phyloP scores from a whole-genome alignment of 2,888 invertebrate species.

The Epinotia bilunana region DNA sequence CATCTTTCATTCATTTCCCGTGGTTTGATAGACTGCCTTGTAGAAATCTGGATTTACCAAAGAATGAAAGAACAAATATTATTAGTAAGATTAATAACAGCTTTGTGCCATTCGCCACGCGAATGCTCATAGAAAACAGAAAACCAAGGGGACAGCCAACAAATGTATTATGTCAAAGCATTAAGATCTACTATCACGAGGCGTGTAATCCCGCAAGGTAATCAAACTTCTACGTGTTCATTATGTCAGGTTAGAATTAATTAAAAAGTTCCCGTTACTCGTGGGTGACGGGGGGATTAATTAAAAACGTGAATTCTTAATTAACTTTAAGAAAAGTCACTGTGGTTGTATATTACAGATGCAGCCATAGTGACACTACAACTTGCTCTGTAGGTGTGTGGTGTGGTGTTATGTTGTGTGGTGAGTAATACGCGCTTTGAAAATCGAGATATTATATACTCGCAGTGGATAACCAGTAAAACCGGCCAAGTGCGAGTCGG shows the following conservation, averaged over 20 bases:
- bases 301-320: slow-evolving; percentile 26
- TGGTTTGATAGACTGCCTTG: too few species aligned
- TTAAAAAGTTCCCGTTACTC: slow-evolving; percentile 24
- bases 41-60: too few species aligned
- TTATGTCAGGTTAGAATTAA: slow-evolving; percentile 23
- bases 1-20: too few species aligned
- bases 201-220: slow-evolving; percentile 13
- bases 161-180: not conserved
- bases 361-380: too few species aligned
- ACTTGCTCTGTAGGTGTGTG: too few species aligned
- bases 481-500: too few species aligned
- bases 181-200: not conserved
- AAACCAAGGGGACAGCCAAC: not conserved
- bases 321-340: not conserved
- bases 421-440: too few species aligned
- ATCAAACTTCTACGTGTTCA: slow-evolving; percentile 31
- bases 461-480: too few species aligned
- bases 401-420: too few species aligned
- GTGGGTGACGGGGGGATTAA: slow-evolving; percentile 25
- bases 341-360: not conserved
- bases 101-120: slow-evolving; percentile 9
- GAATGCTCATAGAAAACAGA: not conserved
- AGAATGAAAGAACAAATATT: too few species aligned
- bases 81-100: slow-evolving; percentile 5
- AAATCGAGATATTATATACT: too few species aligned